A percentile compares a stretch with the other conserved stretches of the same genome.
These are phyloP conservation scores for Sarcophaga subvicina DNA, from an alignment of 2,888 invertebrate genomes.

Conservation along the genomic window DNA sequence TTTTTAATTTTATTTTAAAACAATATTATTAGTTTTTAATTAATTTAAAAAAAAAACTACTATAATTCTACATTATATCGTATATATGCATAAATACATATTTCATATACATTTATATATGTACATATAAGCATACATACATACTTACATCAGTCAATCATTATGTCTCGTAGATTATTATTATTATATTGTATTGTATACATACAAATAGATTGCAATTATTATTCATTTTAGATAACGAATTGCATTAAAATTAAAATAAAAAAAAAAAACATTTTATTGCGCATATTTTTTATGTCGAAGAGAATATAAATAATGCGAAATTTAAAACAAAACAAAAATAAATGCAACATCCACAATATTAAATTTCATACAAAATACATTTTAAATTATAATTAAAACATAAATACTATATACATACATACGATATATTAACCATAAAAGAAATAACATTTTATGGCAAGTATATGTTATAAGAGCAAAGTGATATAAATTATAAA, in stretches of 20 bases:
- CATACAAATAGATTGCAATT: background rate
- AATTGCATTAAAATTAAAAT: conserved; percentile 35
- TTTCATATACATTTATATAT: conserved; percentile 31
- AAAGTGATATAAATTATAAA: conserved; percentile 69
- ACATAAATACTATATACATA: conserved; percentile 26
- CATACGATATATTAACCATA: conserved; percentile 42
- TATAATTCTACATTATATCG: conserved; percentile 34
- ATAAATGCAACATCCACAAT: background rate
- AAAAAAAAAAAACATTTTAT: background rate
- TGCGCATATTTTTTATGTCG: conserved; percentile 2
- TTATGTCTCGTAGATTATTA: background rate
- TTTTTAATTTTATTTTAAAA: conserved; percentile 27
- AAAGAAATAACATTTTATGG: conserved; percentile 41
- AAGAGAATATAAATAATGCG: conserved; percentile 12
- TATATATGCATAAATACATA: conserved; percentile 14
- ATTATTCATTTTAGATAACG: conserved; percentile 40
- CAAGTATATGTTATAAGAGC: conserved; percentile 49
- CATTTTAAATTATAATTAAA: conserved; percentile 20
- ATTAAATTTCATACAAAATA: conserved; percentile 26
- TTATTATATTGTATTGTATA: background rate
- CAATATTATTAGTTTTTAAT: conserved; percentile 55
- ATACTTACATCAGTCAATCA: conserved; percentile 27
- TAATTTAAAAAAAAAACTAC: conserved; percentile 47
- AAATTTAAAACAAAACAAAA: background rate
- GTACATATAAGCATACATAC: conserved; percentile 34